Base-by-base conservation (phyloP, 2,113 vertebrate genomes). In the Ancistrus triradiatus region DNA sequence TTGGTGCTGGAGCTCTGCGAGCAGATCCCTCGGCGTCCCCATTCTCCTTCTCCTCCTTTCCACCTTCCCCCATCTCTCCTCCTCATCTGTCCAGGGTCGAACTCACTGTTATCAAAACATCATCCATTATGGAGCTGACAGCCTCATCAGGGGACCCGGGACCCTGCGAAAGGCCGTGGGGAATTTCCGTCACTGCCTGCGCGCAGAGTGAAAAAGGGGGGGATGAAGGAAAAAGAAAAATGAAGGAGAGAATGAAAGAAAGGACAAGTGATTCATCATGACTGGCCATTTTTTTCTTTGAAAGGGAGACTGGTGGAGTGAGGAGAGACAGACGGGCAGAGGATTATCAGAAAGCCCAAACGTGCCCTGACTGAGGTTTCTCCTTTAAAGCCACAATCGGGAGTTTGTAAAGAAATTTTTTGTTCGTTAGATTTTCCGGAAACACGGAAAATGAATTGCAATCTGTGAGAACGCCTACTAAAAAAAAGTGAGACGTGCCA, bases 61-160 rank as follows among this genome's bases (percentile, higher is more conserved):
- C 52, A 14, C 46, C 14, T 37, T 13, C 21, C 40, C 18, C 38
- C 31, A 3, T 13, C 7, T 47, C 44, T 61, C 18, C 57, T 47
- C 44, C 24, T 28, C 60, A 57, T 64, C 69, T 62, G 66, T 70
- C 68, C 62, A 47, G 51, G 70, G 79, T 80, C 74, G 82, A 86
- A 87, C 78, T 84, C 85, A 84, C 89, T 83, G 81, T 79, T 89
- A 89, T 82, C 88, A 92, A 94, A 92, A 90, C 88, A 89, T 86
- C 89, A 91, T 94, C 90, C 90, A 85, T 94, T 93, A 90, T 77
- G 72, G 77, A 79, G 42, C 74, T 84, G 87, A 91, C 88, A 92
- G 89, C 80, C 72, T 50, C 77, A 73, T 70, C 56, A 83, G 84
- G 85, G 59, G 63, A 63, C 63, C 68, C 4, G 28, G 59, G 64